phyloP scores from a whole-genome alignment of 2,113 vertebrate genomes.

The Calyptomena viridis region DNA sequence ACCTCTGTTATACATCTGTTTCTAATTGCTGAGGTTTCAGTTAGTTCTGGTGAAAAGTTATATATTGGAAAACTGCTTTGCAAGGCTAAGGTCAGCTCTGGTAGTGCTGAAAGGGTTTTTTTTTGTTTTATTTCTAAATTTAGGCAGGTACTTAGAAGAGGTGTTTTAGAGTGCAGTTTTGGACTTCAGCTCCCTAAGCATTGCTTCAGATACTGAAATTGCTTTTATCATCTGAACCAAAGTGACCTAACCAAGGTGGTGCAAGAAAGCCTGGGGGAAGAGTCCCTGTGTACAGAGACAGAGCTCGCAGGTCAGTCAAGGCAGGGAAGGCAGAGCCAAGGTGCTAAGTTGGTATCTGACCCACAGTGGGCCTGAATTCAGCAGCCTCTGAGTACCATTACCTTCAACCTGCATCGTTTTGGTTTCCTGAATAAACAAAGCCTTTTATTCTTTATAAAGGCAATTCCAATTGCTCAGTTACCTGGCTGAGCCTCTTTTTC shows the following conservation, averaged over 20 bases:
- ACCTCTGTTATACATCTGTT: neutral
- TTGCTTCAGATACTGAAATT: neutral
- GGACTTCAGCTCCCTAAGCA: neutral
- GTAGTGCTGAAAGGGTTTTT: neutral
- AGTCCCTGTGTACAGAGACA: fast-evolving
- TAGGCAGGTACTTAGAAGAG: neutral
- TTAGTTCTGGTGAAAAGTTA: neutral
- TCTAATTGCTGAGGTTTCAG: neutral
- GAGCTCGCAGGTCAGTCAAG: neutral
- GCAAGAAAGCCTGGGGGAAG: neutral
- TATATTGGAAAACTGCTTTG: neutral
- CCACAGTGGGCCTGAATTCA: neutral
- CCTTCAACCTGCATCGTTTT: neutral
- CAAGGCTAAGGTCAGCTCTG: neutral
- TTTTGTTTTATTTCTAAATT: neutral
- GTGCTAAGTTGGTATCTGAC: neutral
- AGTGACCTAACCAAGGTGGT: neutral
- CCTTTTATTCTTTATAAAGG: neutral
- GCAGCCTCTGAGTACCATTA: neutral
- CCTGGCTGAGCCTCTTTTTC: neutral
- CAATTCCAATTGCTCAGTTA: neutral
- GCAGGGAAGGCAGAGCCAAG: neutral
- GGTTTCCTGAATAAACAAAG: neutral
- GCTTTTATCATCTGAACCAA: neutral
- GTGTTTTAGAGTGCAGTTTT: neutral